Conservation (phyloP, 2,113 vertebrate genomes). For the Pangasianodon gigas region DNA sequence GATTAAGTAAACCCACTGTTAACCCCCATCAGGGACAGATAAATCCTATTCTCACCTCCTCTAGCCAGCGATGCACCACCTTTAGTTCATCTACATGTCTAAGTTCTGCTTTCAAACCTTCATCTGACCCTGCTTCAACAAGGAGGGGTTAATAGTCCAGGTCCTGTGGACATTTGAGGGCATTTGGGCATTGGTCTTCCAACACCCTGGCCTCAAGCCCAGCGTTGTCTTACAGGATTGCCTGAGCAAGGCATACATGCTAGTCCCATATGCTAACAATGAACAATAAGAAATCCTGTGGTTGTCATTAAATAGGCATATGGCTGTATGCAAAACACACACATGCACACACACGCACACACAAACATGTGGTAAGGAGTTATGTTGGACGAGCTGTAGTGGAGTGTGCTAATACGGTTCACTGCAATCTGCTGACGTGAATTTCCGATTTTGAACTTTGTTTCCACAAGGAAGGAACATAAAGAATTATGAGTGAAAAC, state of each 20-base stretch:
- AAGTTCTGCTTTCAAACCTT: conserved; percentile 35
- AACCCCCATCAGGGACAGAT: conserved; percentile 76
- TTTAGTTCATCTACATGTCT: conserved; percentile 20
- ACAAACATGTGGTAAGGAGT: conserved; percentile 12
- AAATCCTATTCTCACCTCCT: conserved; percentile 86
- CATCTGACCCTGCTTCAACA: conserved; percentile 61
- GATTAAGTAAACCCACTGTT: conserved; percentile 63
- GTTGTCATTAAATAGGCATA: conserved; percentile 16
- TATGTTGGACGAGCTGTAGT: conserved; percentile 29
- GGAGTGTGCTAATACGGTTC: conserved; percentile 37
- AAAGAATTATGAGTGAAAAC: conserved; percentile 39
- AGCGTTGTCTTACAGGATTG: conserved; percentile 18
- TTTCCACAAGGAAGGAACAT: conserved; percentile 35
- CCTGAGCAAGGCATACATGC: conserved; percentile 27
- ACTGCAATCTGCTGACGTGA: conserved; percentile 41
- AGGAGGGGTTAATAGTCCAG: conserved; percentile 76
- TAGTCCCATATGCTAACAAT: conserved; percentile 34
- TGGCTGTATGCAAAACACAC: conserved; percentile 31
- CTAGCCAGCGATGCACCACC: conserved; percentile 47
- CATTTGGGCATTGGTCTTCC: conserved; percentile 31
- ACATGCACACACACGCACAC: neutral
- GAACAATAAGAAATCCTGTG: conserved; percentile 18
- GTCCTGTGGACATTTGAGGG: conserved; percentile 17
- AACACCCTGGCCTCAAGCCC: conserved; percentile 27
- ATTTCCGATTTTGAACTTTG: conserved; percentile 44